Evolutionary conservation across 1,140 invertebrate genomes (phyloP).

Genomic region (Drosophila ficusphila): DNA sequence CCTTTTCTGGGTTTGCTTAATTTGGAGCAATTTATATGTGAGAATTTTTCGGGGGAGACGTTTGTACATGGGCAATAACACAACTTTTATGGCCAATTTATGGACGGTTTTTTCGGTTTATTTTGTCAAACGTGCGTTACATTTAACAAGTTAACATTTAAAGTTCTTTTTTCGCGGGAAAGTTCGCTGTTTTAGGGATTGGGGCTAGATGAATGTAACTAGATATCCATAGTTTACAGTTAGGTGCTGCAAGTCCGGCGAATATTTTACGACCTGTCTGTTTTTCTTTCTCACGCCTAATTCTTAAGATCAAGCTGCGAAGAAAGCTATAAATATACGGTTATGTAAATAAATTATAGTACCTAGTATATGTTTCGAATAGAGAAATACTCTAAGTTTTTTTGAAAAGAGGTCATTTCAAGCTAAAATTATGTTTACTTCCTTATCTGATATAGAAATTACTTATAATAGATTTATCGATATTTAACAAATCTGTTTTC

Average conservation of each 20-base stretch:
- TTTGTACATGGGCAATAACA: slow-evolving; percentile 58
- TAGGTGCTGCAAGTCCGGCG: slow-evolving; percentile 1
- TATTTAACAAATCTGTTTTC: no score
- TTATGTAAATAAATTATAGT: slow-evolving; percentile 10
- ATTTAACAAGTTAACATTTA: slow-evolving; percentile 41
- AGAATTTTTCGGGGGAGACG: slow-evolving; percentile 54
- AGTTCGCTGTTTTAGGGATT: slow-evolving; percentile 19
- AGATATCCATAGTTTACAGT: slow-evolving; percentile 32
- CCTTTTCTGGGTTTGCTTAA: slow-evolving; percentile 47
- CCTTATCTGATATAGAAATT: no score
- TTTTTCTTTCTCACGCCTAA: slow-evolving; percentile 49
- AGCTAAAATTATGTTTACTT: no score
- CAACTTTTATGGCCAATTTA: slow-evolving; percentile 69
- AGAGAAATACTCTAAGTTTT: background rate
- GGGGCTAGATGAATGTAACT: slow-evolving; percentile 37
- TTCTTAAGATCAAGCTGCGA: slow-evolving; percentile 35
- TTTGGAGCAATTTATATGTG: slow-evolving; percentile 67
- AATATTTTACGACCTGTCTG: slow-evolving; percentile 1
- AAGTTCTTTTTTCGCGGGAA: slow-evolving; percentile 8
- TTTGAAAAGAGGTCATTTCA: no score
- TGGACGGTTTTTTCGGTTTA: slow-evolving; percentile 33
- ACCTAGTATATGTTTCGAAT: background rate
- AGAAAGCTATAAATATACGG: slow-evolving; percentile 48
- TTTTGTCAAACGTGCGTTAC: slow-evolving; percentile 65
- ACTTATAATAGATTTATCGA: no score